A percentile compares a stretch with the other conserved stretches of the same genome.
These are phyloP conservation scores for Abramis brama DNA, from an alignment of 2,113 vertebrate species.

Conservation along the genomic window DNA sequence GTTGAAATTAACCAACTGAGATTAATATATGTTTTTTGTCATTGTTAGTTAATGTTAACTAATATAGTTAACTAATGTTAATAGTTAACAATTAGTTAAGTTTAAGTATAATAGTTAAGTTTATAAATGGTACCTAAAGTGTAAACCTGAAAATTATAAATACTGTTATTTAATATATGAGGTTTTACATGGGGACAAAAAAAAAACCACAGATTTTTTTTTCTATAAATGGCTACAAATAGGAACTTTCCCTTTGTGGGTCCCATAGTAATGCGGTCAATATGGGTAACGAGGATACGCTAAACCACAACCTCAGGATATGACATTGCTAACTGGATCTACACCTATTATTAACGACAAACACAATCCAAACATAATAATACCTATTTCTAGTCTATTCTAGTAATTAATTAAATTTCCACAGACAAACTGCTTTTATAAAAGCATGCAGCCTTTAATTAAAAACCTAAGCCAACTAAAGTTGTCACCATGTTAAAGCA, in stretches of 20 bases:
- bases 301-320: not conserved
- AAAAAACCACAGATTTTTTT: not conserved
- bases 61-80: no score
- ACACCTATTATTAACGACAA: not conserved
- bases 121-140: no score
- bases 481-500: not conserved
- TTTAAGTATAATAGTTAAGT: no score
- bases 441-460: not conserved
- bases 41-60: no score
- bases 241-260: not conserved
- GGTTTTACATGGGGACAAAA: not conserved
- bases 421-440: not conserved
- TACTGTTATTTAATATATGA: not conserved
- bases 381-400: not conserved
- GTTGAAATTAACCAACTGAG: no score
- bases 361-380: not conserved
- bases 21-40: no score
- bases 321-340: not conserved
- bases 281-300: not conserved
- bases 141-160: no score
- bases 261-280: not conserved
- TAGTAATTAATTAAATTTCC: not conserved
- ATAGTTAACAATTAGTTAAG: no score
- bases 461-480: not conserved
- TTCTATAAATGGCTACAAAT: not conserved